Evolutionary conservation across 2,888 invertebrate species (phyloP).

Genomic region (Ditula angustiorana): DNA sequence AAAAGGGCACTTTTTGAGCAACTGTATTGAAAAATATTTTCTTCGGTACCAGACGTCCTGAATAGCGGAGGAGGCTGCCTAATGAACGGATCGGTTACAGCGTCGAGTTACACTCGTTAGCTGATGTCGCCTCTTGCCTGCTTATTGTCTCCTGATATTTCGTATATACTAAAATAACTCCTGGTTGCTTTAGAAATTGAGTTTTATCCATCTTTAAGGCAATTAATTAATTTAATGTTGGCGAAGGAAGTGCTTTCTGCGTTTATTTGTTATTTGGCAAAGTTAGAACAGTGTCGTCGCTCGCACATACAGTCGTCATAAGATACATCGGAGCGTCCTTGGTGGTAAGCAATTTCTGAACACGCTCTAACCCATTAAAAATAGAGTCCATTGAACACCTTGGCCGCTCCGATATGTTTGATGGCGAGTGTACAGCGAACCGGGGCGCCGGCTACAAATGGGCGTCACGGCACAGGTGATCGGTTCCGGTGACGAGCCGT

Average conservation of each 20-base stretch:
- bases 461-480: constrained; percentile 51
- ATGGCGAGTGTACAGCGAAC: neutral
- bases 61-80: constrained; percentile 61
- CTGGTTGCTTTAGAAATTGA: constrained; percentile 28
- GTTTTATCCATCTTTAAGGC: neutral
- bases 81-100: constrained; percentile 79
- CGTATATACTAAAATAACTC: constrained; percentile 44
- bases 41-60: constrained; percentile 57
- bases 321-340: too few species aligned
- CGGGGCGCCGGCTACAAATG: constrained; percentile 38
- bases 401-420: too few species aligned
- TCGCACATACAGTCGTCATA: too few species aligned
- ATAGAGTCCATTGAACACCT: too few species aligned
- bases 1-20: too few species aligned
- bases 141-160: constrained; percentile 67
- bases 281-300: neutral
- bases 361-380: too few species aligned
- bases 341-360: too few species aligned
- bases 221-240: neutral
- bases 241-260: neutral
- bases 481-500: constrained; percentile 61
- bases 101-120: constrained; percentile 75
- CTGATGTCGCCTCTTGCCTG: constrained; percentile 57
- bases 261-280: neutral
- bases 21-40: too few species aligned